Base-by-base conservation (phyloP, 2,888 invertebrate genomes). In the Eupelmus urozonus region DNA sequence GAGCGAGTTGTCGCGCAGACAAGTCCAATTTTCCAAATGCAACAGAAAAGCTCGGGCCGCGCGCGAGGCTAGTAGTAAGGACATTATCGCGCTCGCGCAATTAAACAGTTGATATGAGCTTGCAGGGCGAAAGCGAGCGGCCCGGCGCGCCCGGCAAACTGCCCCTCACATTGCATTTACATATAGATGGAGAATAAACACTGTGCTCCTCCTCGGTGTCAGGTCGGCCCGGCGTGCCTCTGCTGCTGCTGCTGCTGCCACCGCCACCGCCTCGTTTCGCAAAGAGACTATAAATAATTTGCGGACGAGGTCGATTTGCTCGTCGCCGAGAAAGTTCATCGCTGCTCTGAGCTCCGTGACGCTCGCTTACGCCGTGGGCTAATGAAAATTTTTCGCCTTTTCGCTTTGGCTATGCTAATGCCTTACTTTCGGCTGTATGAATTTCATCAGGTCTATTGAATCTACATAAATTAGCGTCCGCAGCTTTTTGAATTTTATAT, bases 111-210 rank as follows among this genome's bases (percentile, higher is more conserved):
- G 42, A 65, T 53, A 76, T 5, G 27, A 59, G 60, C 51, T 72
- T 45, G 0, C 25, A 18, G n/a, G n/a, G n/a, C n/a, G n/a, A n/a
- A n/a, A n/a, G n/a, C n/a, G n/a, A n/a, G n/a, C n/a, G n/a, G n/a
- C n/a, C n/a, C n/a, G n/a, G n/a, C 13, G 65, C 4, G 23, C 45
- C 0, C 13, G 11, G 63, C 34, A 45, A 55, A 63, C 45, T 59
- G 67, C 45, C 66, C 49, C 53, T 51, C 7, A 11, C 79, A 3
- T 63, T 49, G 42, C 70, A 81, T 82, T 82, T 82, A 78, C 82
- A 80, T 82, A 80, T 80, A 80, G 75, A 82, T 81, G 76, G 79
- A 78, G 80, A 80, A 79, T 81, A 79, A 79, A 79, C 76, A 76
- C 20, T n/a, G 40, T 59, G 7, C 27, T 59, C n/a, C 20, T 7